These are phyloP conservation scores for Amblyopsis hoosieri DNA, from an alignment of 2,797 vertebrate genomes.

Conservation along the genomic window DNA sequence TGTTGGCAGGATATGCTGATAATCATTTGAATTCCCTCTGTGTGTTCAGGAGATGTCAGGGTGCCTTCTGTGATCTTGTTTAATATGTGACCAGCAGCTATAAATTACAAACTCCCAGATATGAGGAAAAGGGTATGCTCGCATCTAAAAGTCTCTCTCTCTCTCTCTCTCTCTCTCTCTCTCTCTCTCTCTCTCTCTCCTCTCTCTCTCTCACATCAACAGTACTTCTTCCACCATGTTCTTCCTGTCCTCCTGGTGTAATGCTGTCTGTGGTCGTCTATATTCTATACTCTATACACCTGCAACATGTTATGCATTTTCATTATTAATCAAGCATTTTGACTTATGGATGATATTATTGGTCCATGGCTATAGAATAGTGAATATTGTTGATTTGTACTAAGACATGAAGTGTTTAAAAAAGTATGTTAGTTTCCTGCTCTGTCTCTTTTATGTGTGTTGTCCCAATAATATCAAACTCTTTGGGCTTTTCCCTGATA, in stretches of 20 bases:
- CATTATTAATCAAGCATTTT: constrained; percentile 65
- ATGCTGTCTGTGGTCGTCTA: constrained; percentile 48
- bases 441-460: constrained; percentile 62
- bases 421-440: constrained; percentile 25
- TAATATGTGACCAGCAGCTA: constrained; percentile 81
- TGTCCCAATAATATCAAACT: constrained; percentile 78
- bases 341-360: constrained; percentile 54
- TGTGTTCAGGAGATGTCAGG: constrained; percentile 74
- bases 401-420: constrained; percentile 49
- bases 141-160: constrained; percentile 53
- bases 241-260: constrained; percentile 25
- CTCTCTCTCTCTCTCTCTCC: constrained; percentile 7
- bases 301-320: constrained; percentile 37
- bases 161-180: constrained; percentile 42
- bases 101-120: constrained; percentile 78
- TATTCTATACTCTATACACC: constrained; percentile 75
- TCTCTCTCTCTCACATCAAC: background rate
- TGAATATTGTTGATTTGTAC: constrained; percentile 47
- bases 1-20: constrained; percentile 73
- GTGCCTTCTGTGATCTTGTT: constrained; percentile 79
- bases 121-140: constrained; percentile 75
- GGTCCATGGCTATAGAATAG: constrained; percentile 31
- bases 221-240: too few species aligned
- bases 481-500: constrained; percentile 63
- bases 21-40: constrained; percentile 79